phyloP scores from a whole-genome alignment of 2,888 invertebrate species.

The Oscheius sp. region DNA sequence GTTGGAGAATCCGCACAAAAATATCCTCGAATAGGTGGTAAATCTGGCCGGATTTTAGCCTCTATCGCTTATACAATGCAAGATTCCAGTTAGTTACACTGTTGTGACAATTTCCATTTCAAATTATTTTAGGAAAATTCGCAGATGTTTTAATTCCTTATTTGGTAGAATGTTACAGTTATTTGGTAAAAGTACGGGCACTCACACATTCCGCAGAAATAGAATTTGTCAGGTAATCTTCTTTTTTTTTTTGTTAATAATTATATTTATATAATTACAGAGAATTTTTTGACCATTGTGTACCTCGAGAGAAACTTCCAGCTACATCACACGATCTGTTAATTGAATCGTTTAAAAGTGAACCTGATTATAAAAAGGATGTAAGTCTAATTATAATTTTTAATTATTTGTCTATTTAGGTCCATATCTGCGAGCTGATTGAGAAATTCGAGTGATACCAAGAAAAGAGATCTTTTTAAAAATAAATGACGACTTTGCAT shows the following conservation, averaged over 20 bases:
- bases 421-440: background rate
- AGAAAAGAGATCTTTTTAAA: background rate
- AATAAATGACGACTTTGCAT: no score
- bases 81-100: conserved; percentile 20
- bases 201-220: conserved; percentile 2
- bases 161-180: background rate
- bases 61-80: conserved; percentile 31
- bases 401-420: no score
- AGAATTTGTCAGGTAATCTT: conserved; percentile 13
- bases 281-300: conserved; percentile 17
- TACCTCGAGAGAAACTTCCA: background rate
- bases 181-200: background rate
- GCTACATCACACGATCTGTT: background rate
- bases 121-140: background rate
- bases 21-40: no score
- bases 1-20: no score
- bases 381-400: background rate
- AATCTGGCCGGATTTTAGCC: conserved; percentile 23
- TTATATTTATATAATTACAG: background rate
- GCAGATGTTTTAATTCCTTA: background rate
- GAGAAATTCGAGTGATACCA: conserved; percentile 2
- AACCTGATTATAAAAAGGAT: background rate
- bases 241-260: background rate
- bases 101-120: no score
- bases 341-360: background rate